Conservation (phyloP, 1,140 invertebrate genomes). For the Calephelis virginiensis region DNA sequence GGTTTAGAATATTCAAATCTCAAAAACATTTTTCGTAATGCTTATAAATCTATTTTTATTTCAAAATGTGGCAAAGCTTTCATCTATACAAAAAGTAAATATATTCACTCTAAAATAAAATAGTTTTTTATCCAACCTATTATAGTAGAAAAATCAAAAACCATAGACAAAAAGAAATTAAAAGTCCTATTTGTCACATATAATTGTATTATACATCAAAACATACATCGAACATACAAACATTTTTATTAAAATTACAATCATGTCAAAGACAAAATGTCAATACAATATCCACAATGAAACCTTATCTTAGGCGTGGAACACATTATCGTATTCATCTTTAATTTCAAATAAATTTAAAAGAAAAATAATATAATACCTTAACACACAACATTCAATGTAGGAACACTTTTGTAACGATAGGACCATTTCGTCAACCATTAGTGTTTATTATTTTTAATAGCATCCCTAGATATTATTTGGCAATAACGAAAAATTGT, state of each 20-base stretch:
- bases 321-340: not conserved
- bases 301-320: not conserved
- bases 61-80: too few relatives aligned
- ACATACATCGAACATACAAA: constrained; percentile 49
- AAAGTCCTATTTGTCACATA: constrained; percentile 41
- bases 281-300: not conserved
- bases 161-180: constrained; percentile 42
- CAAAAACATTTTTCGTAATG: not conserved
- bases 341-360: not conserved
- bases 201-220: constrained; percentile 60
- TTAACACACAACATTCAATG: too few relatives aligned
- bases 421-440: too few relatives aligned
- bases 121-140: too few relatives aligned
- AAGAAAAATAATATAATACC: too few relatives aligned
- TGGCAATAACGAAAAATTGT: too few relatives aligned
- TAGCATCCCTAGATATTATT: too few relatives aligned
- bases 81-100: too few relatives aligned
- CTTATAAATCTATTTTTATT: too few relatives aligned
- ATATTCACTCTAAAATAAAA: too few relatives aligned
- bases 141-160: constrained; percentile 9
- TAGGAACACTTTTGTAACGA: too few relatives aligned
- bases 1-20: not conserved
- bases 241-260: constrained; percentile 45
- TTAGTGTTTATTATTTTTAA: too few relatives aligned
- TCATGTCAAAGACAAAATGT: not conserved